A percentile compares a stretch with the other conserved stretches of the same genome.
These are phyloP conservation scores for Pseudococcus jackbeardsleyi DNA, from an alignment of 2,888 invertebrate species.

Conservation along the genomic window DNA sequence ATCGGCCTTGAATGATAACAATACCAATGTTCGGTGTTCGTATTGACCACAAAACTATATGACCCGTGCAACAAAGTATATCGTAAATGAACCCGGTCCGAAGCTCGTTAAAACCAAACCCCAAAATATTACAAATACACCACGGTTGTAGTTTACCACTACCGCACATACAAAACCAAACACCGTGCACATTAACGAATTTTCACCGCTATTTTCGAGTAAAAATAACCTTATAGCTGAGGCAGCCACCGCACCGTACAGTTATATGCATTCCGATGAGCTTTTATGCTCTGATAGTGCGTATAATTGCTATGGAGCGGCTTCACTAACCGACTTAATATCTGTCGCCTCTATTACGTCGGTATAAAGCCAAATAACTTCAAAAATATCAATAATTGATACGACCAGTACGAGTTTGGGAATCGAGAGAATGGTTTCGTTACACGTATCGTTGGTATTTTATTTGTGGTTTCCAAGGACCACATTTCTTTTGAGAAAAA, in stretches of 20 bases:
- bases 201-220: constrained; percentile 41
- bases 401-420: background rate
- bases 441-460: background rate
- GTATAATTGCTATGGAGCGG: constrained; percentile 38
- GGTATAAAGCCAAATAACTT: constrained; percentile 2
- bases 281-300: constrained; percentile 54
- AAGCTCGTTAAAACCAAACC: constrained; percentile 29
- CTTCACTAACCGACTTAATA: constrained; percentile 39
- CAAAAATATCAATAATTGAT: constrained; percentile 25
- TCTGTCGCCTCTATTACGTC: constrained; percentile 13
- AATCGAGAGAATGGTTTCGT: background rate
- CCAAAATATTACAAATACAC: background rate
- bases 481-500: background rate
- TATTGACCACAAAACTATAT: constrained; percentile 38
- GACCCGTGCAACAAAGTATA: constrained; percentile 9
- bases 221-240: background rate
- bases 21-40: background rate
- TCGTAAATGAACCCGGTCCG: background rate
- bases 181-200: constrained; percentile 23
- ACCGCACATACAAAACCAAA: background rate
- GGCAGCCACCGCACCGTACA: background rate
- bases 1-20: background rate
- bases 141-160: background rate
- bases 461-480: background rate
- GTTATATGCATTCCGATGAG: constrained; percentile 49